phyloP scores from a whole-genome alignment of 2,797 vertebrate genomes.

The Crenichthys baileyi region DNA sequence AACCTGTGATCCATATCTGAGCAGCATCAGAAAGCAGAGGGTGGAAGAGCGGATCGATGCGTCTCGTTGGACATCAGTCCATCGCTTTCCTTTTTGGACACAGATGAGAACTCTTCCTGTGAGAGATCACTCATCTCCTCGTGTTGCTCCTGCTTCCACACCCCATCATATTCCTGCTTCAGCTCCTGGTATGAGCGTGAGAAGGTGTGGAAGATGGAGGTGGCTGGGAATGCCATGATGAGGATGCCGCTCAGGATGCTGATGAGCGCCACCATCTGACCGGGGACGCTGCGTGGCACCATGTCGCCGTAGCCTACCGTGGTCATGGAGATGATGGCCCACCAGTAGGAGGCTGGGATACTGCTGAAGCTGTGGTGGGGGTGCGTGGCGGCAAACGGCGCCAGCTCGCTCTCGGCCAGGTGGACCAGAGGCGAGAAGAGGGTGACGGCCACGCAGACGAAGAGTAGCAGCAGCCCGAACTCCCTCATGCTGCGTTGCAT shows the following conservation, averaged over 20 bases:
- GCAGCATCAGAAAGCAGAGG: constrained; percentile 50
- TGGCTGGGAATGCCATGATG: constrained; percentile 97
- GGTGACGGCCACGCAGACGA: constrained; percentile 90
- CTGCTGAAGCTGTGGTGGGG: constrained; percentile 37
- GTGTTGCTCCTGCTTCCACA: constrained; percentile 76
- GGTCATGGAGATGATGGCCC: constrained; percentile 99
- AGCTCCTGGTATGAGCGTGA: constrained; percentile 93
- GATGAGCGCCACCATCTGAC: constrained; percentile 93
- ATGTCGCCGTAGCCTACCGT: constrained; percentile 96
- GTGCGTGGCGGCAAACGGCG: constrained; percentile 77
- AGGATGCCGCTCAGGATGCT: constrained; percentile 97
- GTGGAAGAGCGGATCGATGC: constrained; percentile 34
- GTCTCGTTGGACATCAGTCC: not conserved
- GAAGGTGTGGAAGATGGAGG: constrained; percentile 97
- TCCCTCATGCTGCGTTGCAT: constrained; percentile 89
- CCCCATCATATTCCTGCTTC: constrained; percentile 83
- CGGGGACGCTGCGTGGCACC: constrained; percentile 91
- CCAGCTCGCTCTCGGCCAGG: constrained; percentile 90
- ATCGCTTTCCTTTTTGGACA: constrained; percentile 1
- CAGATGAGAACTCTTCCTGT: constrained; percentile 7
- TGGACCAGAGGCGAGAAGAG: constrained; percentile 93
- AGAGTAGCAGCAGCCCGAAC: constrained; percentile 92
- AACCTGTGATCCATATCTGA: not conserved
- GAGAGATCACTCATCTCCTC: constrained; percentile 43
- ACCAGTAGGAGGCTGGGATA: constrained; percentile 93